Percentiles rank a stretch among this genome's conserved stretches.
These are phyloP conservation scores for Agrilus mali DNA, from an alignment of 2,888 invertebrate genomes.

Conservation along the genomic window DNA sequence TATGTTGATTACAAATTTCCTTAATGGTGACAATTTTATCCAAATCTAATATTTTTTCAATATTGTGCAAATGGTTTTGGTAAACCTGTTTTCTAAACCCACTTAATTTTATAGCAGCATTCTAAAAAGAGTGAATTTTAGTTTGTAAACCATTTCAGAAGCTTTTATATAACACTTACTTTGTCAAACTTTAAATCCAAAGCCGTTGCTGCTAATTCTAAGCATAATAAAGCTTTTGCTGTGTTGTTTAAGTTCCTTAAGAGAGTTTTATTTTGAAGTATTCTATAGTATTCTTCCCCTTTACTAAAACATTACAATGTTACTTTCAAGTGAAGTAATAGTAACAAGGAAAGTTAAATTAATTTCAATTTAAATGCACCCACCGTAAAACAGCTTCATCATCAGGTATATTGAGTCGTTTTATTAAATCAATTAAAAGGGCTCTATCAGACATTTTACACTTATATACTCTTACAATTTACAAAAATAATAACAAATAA, in stretches of 20 bases:
- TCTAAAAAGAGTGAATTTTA: constrained; percentile 30
- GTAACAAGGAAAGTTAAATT: too few species aligned
- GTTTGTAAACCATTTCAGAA: neutral
- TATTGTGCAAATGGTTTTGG: constrained; percentile 40
- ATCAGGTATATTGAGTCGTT: constrained; percentile 6
- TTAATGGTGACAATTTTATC: constrained; percentile 40
- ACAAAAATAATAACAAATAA: too few species aligned
- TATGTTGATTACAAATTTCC: constrained; percentile 45
- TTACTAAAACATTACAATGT: constrained; percentile 28
- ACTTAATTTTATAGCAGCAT: constrained; percentile 44
- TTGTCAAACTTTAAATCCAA: constrained; percentile 41
- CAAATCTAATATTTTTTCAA: constrained; percentile 48
- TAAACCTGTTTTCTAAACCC: constrained; percentile 43
- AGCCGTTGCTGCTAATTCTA: constrained; percentile 45
- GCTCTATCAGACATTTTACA: too few species aligned
- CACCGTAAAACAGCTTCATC: constrained; percentile 1
- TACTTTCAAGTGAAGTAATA: too few species aligned
- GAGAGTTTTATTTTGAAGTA: constrained; percentile 36
- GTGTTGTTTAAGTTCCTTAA: constrained; percentile 40
- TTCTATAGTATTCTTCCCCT: constrained; percentile 40
- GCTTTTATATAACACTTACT: constrained; percentile 25
- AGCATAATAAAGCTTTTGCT: constrained; percentile 46
- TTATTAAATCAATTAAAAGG: neutral
- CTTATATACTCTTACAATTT: too few species aligned
- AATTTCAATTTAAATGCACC: too few species aligned